phyloP scores from a whole-genome alignment of 2,888 invertebrate genomes.

The Mesorhabditis spiculigera region DNA sequence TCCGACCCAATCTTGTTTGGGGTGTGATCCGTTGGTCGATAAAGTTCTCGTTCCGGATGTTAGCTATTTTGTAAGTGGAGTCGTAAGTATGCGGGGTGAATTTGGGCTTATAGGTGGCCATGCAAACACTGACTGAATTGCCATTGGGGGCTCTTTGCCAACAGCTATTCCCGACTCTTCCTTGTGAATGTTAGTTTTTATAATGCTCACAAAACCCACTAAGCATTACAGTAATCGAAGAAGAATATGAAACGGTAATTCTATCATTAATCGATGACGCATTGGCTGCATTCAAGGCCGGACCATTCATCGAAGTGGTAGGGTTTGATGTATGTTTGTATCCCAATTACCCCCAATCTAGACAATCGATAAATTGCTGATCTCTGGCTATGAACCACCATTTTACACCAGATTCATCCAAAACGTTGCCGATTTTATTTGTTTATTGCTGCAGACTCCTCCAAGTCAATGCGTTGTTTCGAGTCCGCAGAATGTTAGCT shows the following conservation, averaged over 20 bases:
- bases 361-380: constrained; percentile 44
- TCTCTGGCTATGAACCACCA: constrained; percentile 42
- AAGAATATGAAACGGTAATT: neutral
- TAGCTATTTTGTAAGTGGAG: constrained; percentile 23
- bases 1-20: constrained; percentile 29
- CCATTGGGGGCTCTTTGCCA: neutral
- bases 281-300: constrained; percentile 30
- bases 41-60: constrained; percentile 38
- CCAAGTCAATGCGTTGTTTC: neutral
- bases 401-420: constrained; percentile 13
- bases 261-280: neutral
- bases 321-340: neutral
- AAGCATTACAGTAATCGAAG: neutral
- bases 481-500: neutral
- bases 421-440: constrained; percentile 7
- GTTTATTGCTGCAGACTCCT: neutral
- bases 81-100: neutral
- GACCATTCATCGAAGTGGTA: constrained; percentile 38
- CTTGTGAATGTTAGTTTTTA: too few relatives aligned
- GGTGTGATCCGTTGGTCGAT: constrained; percentile 38
- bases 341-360: constrained; percentile 14
- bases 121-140: neutral
- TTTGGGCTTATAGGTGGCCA: neutral
- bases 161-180: neutral
- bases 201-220: neutral